Evolutionary conservation across 2,113 vertebrate species (phyloP).

Genomic region (Caretta caretta): DNA sequence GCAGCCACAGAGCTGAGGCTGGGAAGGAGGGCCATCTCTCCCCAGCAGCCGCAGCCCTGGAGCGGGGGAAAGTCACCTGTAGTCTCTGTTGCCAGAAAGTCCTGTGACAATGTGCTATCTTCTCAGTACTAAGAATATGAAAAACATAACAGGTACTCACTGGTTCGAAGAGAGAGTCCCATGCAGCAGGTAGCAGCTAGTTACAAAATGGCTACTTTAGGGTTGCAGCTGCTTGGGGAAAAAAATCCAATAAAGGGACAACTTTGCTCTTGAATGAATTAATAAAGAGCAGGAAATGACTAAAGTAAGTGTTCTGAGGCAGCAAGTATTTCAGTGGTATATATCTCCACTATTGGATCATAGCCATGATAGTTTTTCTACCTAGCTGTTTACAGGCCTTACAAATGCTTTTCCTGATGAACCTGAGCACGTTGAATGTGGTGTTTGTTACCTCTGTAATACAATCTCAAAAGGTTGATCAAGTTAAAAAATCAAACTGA

Average conservation of each 20-base stretch:
- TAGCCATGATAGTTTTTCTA: background rate
- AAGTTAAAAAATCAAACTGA: slow-evolving; percentile 59
- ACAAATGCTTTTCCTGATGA: slow-evolving; percentile 23
- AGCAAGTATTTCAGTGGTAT: background rate
- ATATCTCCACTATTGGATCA: background rate
- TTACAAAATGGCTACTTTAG: background rate
- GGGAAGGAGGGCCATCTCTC: too few relatives aligned
- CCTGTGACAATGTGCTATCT: background rate
- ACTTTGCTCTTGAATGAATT: background rate
- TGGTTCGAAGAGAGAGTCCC: background rate
- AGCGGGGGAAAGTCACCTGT: background rate
- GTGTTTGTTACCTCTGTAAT: slow-evolving; percentile 40
- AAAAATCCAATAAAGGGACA: background rate
- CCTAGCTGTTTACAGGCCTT: background rate
- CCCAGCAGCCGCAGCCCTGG: too few relatives aligned
- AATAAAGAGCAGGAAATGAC: background rate
- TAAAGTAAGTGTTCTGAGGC: background rate
- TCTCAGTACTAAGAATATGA: background rate
- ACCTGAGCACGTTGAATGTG: slow-evolving; percentile 25
- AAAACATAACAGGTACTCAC: background rate
- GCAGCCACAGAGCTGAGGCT: too few relatives aligned
- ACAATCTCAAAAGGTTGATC: slow-evolving; percentile 64
- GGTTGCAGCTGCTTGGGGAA: background rate
- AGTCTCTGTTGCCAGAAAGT: background rate
- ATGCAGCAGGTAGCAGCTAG: background rate